phyloP scores from a whole-genome alignment of 2,888 invertebrate genomes.

The Rosalia funebris region DNA sequence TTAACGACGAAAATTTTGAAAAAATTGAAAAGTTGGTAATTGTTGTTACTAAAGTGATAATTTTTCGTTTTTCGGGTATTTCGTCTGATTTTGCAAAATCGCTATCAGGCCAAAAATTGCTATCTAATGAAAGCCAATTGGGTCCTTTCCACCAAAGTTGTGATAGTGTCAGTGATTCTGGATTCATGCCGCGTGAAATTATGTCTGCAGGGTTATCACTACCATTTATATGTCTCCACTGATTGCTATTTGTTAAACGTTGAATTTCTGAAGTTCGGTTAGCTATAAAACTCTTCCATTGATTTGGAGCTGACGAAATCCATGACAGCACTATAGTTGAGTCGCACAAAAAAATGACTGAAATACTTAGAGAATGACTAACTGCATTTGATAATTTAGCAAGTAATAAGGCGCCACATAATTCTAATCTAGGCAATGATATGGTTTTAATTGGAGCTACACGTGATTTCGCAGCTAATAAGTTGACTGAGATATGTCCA shows the following conservation, averaged over 20 bases:
- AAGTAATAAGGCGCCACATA: slow-evolving; percentile 46
- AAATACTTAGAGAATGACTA: too few relatives aligned
- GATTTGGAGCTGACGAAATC: slow-evolving; percentile 36
- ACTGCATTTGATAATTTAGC: slow-evolving; percentile 41
- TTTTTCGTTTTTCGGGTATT: neutral
- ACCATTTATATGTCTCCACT: slow-evolving; percentile 38
- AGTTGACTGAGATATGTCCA: neutral
- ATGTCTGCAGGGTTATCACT: slow-evolving; percentile 45
- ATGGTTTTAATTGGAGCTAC: slow-evolving; percentile 45
- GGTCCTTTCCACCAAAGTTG: slow-evolving; percentile 35
- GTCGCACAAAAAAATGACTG: slow-evolving; percentile 50
- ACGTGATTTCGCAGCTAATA: slow-evolving; percentile 41
- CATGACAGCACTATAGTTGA: slow-evolving; percentile 51
- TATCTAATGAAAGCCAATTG: neutral
- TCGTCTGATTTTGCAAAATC: neutral
- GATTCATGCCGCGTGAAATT: slow-evolving; percentile 46
- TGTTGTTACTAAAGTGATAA: neutral
- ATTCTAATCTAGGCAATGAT: slow-evolving; percentile 49
- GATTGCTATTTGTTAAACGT: slow-evolving; percentile 10
- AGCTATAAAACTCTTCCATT: slow-evolving; percentile 45
- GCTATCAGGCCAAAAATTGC: neutral
- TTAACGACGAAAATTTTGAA: neutral
- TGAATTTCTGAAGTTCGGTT: slow-evolving; percentile 45
- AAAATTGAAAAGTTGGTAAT: neutral
- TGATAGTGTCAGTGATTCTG: slow-evolving; percentile 11